Evolutionary conservation across 2,888 invertebrate species (phyloP), one percentile per base, ranked within the genome.

Genomic region (Harpagoxenus sublaevis): DNA sequence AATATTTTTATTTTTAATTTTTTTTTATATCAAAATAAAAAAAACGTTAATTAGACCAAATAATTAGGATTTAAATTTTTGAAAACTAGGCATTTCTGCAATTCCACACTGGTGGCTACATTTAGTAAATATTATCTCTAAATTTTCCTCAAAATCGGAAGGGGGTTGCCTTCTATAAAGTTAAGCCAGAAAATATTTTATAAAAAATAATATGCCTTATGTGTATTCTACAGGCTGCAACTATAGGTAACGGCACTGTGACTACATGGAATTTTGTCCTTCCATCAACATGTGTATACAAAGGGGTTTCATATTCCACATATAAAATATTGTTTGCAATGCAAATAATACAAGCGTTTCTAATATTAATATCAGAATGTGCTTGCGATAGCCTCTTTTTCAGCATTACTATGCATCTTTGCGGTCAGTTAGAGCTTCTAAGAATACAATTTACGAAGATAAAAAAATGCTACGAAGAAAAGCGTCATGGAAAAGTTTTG

Each of bases 211-310:
- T 62, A 23, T 62, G 5, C 8, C 10, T 2, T 45, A 2, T 9
- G 0, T 18, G 12, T 39, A 51, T 35, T 77, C 2, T 23, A 66
- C 39, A 77, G 66, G 28, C 42, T 42, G 48, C 48, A 28, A 45
- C 5, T 78, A 15, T 62, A 23, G 9, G 23, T 10, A 73, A 79
- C 6, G 8, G 23, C 35, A 79, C 71, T 5, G 23, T 10, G 8
- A 15, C 45, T 45, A 35, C 45, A 12, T 60, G 73, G 73, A 71
- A 60, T 23, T 79, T 71, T 60, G 71, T 79, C 23, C 2, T 79
- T 48, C 73, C 79, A 4, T 68, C 79, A 68, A 79, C 79, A 18
- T 79, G 79, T 73, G 2, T 71, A 6, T 68, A 66, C 45, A 57
- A 70, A 57, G 71, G 23, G 2, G 15, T 71, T 60, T 79, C 60